phyloP scores from a whole-genome alignment of 2,888 invertebrate species.

The Andrena hattorfiana region DNA sequence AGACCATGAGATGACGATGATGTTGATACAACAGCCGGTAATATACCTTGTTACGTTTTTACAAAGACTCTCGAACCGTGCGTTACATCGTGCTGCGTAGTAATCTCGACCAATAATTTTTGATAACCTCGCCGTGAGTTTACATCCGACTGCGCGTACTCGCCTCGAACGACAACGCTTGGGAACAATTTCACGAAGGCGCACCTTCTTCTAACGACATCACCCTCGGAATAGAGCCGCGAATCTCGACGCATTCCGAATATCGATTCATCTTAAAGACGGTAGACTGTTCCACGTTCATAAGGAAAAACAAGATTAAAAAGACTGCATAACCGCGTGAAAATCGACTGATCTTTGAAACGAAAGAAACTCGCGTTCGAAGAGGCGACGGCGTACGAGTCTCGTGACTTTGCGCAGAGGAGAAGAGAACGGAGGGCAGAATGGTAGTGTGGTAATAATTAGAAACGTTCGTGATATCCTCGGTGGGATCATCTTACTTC shows the following conservation, averaged over 20 bases:
- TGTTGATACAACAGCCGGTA: neutral
- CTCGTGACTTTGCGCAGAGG: constrained; percentile 34
- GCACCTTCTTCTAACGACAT: neutral
- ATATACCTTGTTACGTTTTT: constrained; percentile 31
- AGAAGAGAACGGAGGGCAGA: constrained; percentile 10
- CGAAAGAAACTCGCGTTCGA: constrained; percentile 3
- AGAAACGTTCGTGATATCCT: constrained; percentile 36
- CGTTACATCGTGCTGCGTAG: constrained; percentile 27
- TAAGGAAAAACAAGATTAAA: neutral
- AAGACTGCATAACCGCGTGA: constrained; percentile 50
- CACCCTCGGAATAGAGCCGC: constrained; percentile 1
- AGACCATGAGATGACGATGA: neutral
- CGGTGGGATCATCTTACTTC: constrained; percentile 21
- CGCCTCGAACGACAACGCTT: constrained; percentile 23
- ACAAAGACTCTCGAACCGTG: constrained; percentile 8
- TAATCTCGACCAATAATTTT: constrained; percentile 55
- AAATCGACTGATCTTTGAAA: constrained; percentile 34
- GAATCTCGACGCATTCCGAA: neutral
- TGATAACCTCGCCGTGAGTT: constrained; percentile 38
- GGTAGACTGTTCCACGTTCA: constrained; percentile 12
- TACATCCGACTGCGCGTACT: constrained; percentile 24
- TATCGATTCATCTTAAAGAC: constrained; percentile 15
- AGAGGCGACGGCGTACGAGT: constrained; percentile 22
- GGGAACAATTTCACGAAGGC: constrained; percentile 41
- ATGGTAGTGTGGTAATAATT: constrained; percentile 44